Percentiles rank a stretch among this genome's conserved stretches.
These are phyloP conservation scores for Garrulus glandarius DNA, from an alignment of 2,797 vertebrate species.

Conservation along the genomic window DNA sequence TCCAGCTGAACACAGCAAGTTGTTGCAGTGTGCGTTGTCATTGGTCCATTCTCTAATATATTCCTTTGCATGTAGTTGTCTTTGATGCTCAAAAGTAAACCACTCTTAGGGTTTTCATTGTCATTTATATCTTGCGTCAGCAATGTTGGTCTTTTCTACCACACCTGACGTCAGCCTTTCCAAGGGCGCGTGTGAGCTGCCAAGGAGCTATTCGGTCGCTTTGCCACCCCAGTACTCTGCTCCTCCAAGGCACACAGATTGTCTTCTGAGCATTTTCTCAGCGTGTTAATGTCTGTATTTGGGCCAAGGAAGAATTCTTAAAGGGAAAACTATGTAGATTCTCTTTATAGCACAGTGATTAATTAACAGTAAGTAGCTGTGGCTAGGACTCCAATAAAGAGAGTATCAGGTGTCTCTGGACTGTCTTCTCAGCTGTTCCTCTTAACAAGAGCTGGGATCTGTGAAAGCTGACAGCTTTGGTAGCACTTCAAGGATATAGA, in stretches of 20 bases:
- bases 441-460: background rate
- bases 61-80: background rate
- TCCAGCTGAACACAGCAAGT: background rate
- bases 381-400: background rate
- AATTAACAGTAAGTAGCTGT: constrained; percentile 43
- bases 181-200: background rate
- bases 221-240: background rate
- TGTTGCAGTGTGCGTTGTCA: accelerated
- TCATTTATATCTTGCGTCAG: background rate
- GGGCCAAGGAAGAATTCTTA: background rate
- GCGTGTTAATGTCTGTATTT: background rate
- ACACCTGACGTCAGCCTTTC: background rate
- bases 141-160: background rate
- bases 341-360: background rate
- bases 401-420: constrained; percentile 14
- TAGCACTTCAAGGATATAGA: background rate
- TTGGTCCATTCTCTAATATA: background rate
- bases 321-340: background rate
- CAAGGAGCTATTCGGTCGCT: background rate
- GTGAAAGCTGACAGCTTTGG: background rate
- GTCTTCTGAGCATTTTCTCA: background rate
- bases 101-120: background rate
- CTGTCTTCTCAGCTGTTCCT: background rate
- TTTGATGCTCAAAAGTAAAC: background rate
- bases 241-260: background rate